phyloP scores from a whole-genome alignment of 1,140 invertebrate genomes.

The Eriocheir sinensis region DNA sequence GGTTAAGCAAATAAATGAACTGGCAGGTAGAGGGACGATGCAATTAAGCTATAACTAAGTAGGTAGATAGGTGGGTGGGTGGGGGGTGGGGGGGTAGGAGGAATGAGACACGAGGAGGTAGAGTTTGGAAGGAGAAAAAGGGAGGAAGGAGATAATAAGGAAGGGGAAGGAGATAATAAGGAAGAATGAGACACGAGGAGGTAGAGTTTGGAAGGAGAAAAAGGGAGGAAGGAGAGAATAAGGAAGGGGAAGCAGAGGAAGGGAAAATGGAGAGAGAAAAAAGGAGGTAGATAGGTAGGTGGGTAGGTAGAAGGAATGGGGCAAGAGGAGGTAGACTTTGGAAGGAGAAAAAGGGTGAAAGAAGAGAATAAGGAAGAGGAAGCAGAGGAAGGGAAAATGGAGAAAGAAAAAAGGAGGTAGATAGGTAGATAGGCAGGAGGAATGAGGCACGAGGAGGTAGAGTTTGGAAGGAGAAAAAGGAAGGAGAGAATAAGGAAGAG shows the following conservation, averaged over 20 bases:
- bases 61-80: neutral
- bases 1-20: too few species aligned
- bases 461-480: neutral
- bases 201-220: neutral
- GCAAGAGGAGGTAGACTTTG: too few species aligned
- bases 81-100: neutral
- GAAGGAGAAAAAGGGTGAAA: neutral
- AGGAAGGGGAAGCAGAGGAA: neutral
- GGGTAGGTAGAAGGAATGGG: neutral
- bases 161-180: neutral
- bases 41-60: neutral
- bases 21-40: too few species aligned
- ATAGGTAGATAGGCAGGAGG: neutral
- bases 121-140: neutral
- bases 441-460: too few species aligned
- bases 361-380: too few species aligned
- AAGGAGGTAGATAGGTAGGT: neutral
- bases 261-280: neutral
- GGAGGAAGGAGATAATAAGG: neutral
- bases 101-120: neutral
- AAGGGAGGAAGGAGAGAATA: too few species aligned
- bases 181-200: neutral
- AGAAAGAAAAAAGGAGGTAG: constrained; percentile 12
- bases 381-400: neutral
- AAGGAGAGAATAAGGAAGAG: neutral